phyloP scores from a whole-genome alignment of 2,797 vertebrate species.

The Melanotaenia maccullochi region DNA sequence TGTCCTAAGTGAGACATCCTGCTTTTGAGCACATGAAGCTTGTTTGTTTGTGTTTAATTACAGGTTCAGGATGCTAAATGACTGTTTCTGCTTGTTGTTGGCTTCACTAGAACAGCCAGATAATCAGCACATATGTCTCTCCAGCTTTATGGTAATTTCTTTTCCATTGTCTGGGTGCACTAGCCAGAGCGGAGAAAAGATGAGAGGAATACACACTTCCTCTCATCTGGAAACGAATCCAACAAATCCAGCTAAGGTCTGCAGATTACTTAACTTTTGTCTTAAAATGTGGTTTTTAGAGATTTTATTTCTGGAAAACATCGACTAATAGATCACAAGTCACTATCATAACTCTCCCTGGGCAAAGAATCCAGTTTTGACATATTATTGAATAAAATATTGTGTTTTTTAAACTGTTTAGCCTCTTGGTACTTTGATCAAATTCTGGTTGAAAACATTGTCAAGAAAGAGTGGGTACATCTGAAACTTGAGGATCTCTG shows the following conservation, averaged over 20 bases:
- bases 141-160: constrained; percentile 10
- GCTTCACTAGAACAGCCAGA: constrained; percentile 5
- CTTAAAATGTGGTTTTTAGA: constrained; percentile 40
- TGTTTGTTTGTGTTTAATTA: constrained; percentile 54
- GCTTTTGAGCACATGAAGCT: constrained; percentile 29
- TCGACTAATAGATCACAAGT: constrained; percentile 34
- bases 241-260: constrained; percentile 40
- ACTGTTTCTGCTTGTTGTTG: constrained; percentile 49
- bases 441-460: constrained; percentile 4
- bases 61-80: constrained; percentile 37
- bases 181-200: neutral
- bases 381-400: constrained; percentile 40
- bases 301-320: constrained; percentile 54
- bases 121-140: constrained; percentile 40
- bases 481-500: constrained; percentile 22
- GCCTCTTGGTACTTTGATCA: constrained; percentile 6
- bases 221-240: constrained; percentile 58
- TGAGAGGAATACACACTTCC: constrained; percentile 50
- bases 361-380: constrained; percentile 34
- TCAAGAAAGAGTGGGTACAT: constrained; percentile 9
- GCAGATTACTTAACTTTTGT: constrained; percentile 20
- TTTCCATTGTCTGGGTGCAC: constrained; percentile 16
- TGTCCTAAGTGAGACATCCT: constrained; percentile 33
- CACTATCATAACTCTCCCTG: constrained; percentile 13
- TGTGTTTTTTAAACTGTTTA: constrained; percentile 19